A percentile compares a stretch with the other conserved stretches of the same genome.
These are phyloP conservation scores for Panthera leo DNA, from an alignment of 2,113 vertebrate species.

Conservation along the genomic window DNA sequence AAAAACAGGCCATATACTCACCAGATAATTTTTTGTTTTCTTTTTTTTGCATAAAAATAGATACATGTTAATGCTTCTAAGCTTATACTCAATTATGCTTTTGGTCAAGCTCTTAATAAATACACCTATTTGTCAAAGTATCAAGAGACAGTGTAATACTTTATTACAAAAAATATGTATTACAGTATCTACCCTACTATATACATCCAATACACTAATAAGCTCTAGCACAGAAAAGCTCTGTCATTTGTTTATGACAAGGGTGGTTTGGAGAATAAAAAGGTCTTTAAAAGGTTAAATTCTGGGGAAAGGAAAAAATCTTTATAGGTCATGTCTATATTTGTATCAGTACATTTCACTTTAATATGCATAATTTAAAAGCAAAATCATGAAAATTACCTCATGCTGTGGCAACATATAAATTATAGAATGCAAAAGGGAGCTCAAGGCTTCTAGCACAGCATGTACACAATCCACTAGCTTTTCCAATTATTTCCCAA, in stretches of 20 bases:
- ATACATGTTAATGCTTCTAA: neutral
- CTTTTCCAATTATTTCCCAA: conserved; percentile 56
- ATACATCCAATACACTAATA: neutral
- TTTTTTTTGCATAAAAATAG: conserved; percentile 35
- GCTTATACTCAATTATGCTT: neutral
- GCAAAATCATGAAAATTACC: conserved; percentile 70
- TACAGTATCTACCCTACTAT: neutral
- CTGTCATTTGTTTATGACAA: neutral
- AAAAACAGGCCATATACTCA: neutral
- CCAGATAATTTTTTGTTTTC: neutral
- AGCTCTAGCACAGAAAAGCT: neutral
- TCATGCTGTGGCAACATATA: conserved; percentile 66
- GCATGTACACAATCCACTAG: conserved; percentile 28
- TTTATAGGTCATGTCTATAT: conserved; percentile 71
- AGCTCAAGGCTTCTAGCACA: conserved; percentile 46
- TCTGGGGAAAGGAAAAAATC: conserved; percentile 14
- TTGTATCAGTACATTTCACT: conserved; percentile 65
- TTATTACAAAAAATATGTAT: neutral
- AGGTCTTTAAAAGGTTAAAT: conserved; percentile 51
- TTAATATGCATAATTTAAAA: conserved; percentile 79
- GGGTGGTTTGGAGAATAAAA: neutral
- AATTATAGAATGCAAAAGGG: conserved; percentile 72
- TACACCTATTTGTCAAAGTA: conserved; percentile 6
- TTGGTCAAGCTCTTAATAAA: conserved; percentile 38
- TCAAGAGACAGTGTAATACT: neutral